Conservation (phyloP, 2,888 invertebrate species). For the Smittia sp. region DNA sequence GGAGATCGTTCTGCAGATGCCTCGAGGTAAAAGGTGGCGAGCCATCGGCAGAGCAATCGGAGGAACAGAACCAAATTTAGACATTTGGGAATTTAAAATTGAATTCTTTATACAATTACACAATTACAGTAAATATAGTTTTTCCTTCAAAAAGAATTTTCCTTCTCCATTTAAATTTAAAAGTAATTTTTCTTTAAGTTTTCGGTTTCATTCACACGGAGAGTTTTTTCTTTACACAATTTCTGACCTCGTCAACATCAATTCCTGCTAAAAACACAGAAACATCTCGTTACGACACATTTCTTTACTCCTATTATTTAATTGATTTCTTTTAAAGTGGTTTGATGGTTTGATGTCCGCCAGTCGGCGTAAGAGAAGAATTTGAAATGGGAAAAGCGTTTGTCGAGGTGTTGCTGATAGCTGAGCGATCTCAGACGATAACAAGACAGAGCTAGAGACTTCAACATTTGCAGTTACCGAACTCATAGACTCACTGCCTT, state of each 20-base stretch:
- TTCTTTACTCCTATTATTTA: conserved; percentile 1
- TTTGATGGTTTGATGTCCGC: background rate
- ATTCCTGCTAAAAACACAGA: conserved; percentile 32
- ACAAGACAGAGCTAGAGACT: too few relatives aligned
- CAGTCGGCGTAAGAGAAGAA: too few relatives aligned
- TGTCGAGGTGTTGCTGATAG: too few relatives aligned
- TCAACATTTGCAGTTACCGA: too few relatives aligned
- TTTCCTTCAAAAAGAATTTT: background rate
- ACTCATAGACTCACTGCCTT: too few relatives aligned
- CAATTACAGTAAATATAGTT: conserved; percentile 38
- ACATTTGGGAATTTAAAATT: conserved; percentile 33
- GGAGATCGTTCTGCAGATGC: background rate
- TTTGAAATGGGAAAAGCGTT: too few relatives aligned
- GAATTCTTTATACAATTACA: conserved; percentile 37
- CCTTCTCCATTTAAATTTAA: conserved; percentile 20
- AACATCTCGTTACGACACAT: background rate
- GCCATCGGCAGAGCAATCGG: background rate
- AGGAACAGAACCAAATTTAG: background rate
- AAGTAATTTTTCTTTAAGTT: conserved; percentile 36
- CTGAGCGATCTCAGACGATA: too few relatives aligned
- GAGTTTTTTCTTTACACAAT: conserved; percentile 22
- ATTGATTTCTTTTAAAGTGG: background rate
- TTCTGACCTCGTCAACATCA: conserved; percentile 10
- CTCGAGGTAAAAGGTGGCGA: background rate
- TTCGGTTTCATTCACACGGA: conserved; percentile 13